Base-by-base conservation (phyloP, 30 jellyfish, hydroid and myxozoan species). In the Nemopilema nomurai region DNA sequence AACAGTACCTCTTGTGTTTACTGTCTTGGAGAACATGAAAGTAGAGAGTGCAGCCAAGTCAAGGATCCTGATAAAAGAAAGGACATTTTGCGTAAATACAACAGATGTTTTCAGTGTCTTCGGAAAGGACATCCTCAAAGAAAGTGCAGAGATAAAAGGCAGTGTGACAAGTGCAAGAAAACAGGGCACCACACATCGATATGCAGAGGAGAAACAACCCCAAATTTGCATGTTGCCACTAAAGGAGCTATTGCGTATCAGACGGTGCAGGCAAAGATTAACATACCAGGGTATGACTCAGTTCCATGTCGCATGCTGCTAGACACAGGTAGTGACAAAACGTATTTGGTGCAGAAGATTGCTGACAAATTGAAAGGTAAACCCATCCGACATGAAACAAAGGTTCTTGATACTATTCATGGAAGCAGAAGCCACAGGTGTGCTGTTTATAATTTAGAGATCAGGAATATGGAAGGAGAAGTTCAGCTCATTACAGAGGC, bases 261-360 rank as follows among this genome's bases (percentile, higher is more conserved):
- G 29, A 81, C 90, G 0, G 90, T 81, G 8, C 84, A 67, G 18
- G 90, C 76, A 7, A 33, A 20, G 90, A 62, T 62, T 21, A 77
- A 30, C n/a, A 28, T 51, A 16, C 87, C 87, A 8, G 87, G 87
- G 28, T 67, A 81, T 41, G 30, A 31, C 8, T n/a, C 76, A 17
- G 28, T 70, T 6, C 75, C 27, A 41, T 81, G 84, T 76, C 51
- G 84, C 1, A 67, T 70, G 84, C 76, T 81, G 27, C 64, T 66
- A 26, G 90, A 81, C 28, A 81, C 90, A 0, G 84, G 84, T 9
- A 31, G 85, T 69, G 76, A 81, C 41, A 81, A 49, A 26, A 81
- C 90, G 7, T 77, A 53, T 26, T 0, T 81, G 75, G 49, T 50
- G 67, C 90, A 81, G 71, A 50, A n/a, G 22, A 19, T 81, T 9